Evolutionary conservation across 1,140 invertebrate genomes (phyloP).

Genomic region (Cheumatopsyche charites): DNA sequence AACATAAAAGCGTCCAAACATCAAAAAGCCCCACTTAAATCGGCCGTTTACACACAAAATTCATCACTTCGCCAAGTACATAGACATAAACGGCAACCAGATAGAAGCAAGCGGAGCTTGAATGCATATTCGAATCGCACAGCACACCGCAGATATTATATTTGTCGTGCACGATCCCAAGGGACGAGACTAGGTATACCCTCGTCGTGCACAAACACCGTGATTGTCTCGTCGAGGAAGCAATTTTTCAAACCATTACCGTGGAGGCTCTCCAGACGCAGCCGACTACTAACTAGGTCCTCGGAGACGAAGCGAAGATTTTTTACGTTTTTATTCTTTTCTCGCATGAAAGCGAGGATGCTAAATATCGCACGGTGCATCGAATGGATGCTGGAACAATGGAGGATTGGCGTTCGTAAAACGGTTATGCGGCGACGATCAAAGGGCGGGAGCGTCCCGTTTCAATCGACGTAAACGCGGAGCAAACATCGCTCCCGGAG

Average conservation of each 20-base stretch:
- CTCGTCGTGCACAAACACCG: slow-evolving; percentile 23
- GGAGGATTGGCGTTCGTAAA: background rate
- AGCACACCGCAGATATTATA: background rate
- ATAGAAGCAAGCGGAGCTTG: too few relatives aligned
- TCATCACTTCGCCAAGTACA: too few relatives aligned
- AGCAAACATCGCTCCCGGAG: slow-evolving; percentile 11
- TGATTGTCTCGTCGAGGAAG: slow-evolving; percentile 27
- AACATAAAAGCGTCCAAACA: too few relatives aligned
- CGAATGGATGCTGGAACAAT: background rate
- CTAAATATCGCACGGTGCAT: too few relatives aligned
- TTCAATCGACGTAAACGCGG: slow-evolving; percentile 26
- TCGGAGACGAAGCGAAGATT: slow-evolving; percentile 5
- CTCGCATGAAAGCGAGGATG: background rate
- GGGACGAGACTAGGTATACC: background rate
- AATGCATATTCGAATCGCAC: too few relatives aligned
- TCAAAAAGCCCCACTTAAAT: too few relatives aligned
- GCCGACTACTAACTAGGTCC: slow-evolving; percentile 37
- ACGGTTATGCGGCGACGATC: background rate
- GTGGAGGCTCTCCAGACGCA: slow-evolving; percentile 18
- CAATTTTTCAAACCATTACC: slow-evolving; percentile 38
- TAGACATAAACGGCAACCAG: too few relatives aligned
- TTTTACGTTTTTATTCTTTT: background rate
- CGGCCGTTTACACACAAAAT: too few relatives aligned
- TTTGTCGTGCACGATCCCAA: slow-evolving; percentile 1
- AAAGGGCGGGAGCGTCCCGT: slow-evolving; percentile 10